These are phyloP conservation scores for Diaphora mendica DNA, from an alignment of 2,888 invertebrate species.

Conservation along the genomic window DNA sequence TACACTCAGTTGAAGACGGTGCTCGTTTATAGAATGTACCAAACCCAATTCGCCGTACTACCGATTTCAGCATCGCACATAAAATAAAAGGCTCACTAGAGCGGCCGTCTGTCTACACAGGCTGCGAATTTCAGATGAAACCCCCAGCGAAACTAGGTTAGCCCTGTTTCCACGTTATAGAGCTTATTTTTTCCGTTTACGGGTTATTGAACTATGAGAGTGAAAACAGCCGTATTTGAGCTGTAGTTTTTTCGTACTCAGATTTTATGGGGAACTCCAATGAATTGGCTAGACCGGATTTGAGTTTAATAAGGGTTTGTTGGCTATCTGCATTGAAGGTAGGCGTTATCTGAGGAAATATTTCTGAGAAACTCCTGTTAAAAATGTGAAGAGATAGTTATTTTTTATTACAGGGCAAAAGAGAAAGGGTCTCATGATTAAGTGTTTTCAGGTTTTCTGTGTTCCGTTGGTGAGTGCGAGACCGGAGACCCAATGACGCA, in stretches of 20 bases:
- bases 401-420: too few species aligned
- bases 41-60: slow-evolving; percentile 40
- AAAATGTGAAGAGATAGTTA: too few species aligned
- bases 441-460: too few species aligned
- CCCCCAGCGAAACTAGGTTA: background rate
- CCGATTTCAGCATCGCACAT: slow-evolving; percentile 53
- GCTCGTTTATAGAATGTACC: slow-evolving; percentile 21
- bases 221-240: slow-evolving; percentile 4
- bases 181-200: background rate
- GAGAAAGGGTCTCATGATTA: too few species aligned
- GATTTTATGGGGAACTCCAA: background rate
- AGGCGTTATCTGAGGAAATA: background rate
- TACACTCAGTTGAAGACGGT: background rate
- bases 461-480: too few species aligned
- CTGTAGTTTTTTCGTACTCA: background rate
- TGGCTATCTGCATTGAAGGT: background rate
- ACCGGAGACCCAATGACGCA: too few species aligned
- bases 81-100: slow-evolving; percentile 47
- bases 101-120: slow-evolving; percentile 33
- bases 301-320: background rate
- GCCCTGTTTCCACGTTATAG: background rate
- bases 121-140: slow-evolving; percentile 6
- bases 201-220: slow-evolving; percentile 4
- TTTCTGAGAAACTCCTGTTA: background rate
- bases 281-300: background rate